These are phyloP conservation scores for Forbesichthys agassizii DNA, from an alignment of 2,113 vertebrate species.

Conservation along the genomic window DNA sequence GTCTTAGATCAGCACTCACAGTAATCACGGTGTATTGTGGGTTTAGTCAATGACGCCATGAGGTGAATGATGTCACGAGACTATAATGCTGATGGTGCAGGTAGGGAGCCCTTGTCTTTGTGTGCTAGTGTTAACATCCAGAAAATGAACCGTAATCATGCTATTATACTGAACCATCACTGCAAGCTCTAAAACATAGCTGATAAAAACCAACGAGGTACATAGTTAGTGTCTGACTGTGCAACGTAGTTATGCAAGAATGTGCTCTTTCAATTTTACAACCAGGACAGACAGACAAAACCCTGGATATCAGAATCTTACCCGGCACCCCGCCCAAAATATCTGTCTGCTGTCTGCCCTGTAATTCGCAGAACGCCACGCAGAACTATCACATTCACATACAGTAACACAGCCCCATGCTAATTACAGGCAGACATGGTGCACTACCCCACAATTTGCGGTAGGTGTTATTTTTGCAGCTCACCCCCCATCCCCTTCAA, in stretches of 20 bases:
- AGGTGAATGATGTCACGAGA: constrained; percentile 58
- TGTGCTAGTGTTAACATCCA: constrained; percentile 35
- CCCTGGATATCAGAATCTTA: constrained; percentile 61
- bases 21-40: constrained; percentile 63
- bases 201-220: background rate
- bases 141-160: constrained; percentile 19
- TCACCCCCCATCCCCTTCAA: constrained; percentile 5
- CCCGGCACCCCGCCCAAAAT: constrained; percentile 56
- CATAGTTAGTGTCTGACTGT: no score
- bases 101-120: constrained; percentile 24
- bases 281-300: constrained; percentile 31
- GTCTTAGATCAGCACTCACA: constrained; percentile 66
- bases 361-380: constrained; percentile 71
- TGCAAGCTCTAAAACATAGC: constrained; percentile 8
- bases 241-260: no score
- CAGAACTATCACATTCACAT: constrained; percentile 67
- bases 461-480: constrained; percentile 69
- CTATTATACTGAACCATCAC: background rate
- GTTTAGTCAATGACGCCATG: constrained; percentile 42
- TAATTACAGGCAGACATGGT: constrained; percentile 74
- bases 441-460: constrained; percentile 67
- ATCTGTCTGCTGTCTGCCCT: constrained; percentile 68
- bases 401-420: constrained; percentile 46
- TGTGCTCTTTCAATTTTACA: constrained; percentile 10
- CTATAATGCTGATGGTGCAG: constrained; percentile 20